A percentile compares a stretch with the other conserved stretches of the same genome.
Conservation (phyloP, 1,140 invertebrate species). For the Arion vulgaris region DNA sequence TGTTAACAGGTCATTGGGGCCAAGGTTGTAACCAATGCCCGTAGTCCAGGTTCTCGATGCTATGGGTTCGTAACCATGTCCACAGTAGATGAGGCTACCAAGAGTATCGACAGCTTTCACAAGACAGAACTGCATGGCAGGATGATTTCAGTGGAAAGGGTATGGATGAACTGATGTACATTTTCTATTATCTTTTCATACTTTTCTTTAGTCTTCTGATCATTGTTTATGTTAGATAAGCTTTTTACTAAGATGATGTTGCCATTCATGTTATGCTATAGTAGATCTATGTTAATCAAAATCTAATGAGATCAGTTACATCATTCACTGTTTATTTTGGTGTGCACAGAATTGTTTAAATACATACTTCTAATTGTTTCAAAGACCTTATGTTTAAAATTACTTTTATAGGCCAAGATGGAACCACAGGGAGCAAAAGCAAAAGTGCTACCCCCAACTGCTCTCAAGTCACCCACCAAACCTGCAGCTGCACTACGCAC, state of each 20-base stretch:
- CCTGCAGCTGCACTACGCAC: constrained; percentile 41
- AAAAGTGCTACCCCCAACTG: constrained; percentile 37
- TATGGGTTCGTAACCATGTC: constrained; percentile 97
- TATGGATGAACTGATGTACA: too few relatives aligned
- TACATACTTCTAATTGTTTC: too few relatives aligned
- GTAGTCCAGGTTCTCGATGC: constrained; percentile 89
- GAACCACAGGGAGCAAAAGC: constrained; percentile 57
- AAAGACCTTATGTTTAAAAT: too few relatives aligned
- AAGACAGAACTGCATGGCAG: constrained; percentile 92
- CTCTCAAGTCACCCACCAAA: constrained; percentile 41
- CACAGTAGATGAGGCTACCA: constrained; percentile 87
- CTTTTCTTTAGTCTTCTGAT: background rate
- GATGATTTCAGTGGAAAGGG: constrained; percentile 94
- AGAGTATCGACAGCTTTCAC: constrained; percentile 91
- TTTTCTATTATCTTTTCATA: background rate
- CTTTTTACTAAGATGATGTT: background rate
- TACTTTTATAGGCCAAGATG: constrained; percentile 63
- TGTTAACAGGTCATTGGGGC: constrained; percentile 82
- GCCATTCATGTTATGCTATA: background rate
- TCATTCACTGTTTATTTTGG: too few relatives aligned
- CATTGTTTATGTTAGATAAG: too few relatives aligned
- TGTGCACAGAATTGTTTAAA: too few relatives aligned
- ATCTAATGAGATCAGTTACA: too few relatives aligned
- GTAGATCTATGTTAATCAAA: too few relatives aligned
- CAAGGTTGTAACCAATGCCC: constrained; percentile 95